Base-by-base conservation (phyloP, 2,113 vertebrate genomes). In the Scolopax mira region DNA sequence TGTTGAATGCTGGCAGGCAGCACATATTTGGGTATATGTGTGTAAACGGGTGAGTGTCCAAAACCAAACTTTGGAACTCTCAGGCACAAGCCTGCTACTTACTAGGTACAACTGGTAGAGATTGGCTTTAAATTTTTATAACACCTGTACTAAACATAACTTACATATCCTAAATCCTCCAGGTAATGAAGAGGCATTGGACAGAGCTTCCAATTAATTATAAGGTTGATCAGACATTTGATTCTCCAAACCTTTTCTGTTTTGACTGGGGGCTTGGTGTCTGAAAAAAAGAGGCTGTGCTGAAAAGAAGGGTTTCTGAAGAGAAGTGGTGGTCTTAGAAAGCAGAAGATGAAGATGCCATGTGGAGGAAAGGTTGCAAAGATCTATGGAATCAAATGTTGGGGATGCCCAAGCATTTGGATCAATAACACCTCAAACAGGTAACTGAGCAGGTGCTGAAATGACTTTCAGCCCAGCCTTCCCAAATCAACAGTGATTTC, bases 281-380 rank as follows among this genome's bases (percentile, higher is more conserved):
- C 35, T 54, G 39, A 58, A 94, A 79, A 6, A 3, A 81, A 85
- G 27, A 74, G 13, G 7, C 5, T 71, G 16, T 62, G 30, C 4
- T 61, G 46, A 70, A 81, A 70, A 78, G 17, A 39, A 58, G 58
- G 3, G 2, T 42, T 82, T 10, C 30, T 62, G 16, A 79, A 60
- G 30, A 79, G 33, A 70, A 72, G 14, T 69, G 3, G 9, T 71
- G 5, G n/a, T 60, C 25, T 79, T 55, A 67, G 37, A 79, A 85
- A 72, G 16, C 9, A 57, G 39, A 66, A 28, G 12, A 2, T 61
- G 37, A 67, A 85, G 37, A 25, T 37, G 12, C 9, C 24, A 67
- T 11, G n/a, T 62, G 5, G 31, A 64, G 11, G 22, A 75, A 75
- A 75, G 16, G 4, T 58, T 44, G n/a, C 0, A 0, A 18, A 54